phyloP scores from a whole-genome alignment of 2,888 invertebrate genomes.

The Diarsia dahlii region DNA sequence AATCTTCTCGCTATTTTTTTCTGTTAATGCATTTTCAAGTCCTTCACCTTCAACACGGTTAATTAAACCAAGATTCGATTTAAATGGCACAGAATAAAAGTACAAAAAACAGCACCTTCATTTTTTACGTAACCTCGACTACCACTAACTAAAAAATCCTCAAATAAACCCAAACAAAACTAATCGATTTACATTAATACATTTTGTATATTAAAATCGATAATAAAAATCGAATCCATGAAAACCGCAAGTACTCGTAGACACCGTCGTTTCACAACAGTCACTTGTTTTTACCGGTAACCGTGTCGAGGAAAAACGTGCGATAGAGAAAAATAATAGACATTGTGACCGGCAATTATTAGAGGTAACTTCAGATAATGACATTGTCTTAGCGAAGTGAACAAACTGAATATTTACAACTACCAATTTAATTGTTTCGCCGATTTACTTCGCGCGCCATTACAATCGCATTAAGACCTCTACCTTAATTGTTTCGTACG shows the following conservation, averaged over 20 bases:
- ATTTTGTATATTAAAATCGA: slow-evolving; percentile 13
- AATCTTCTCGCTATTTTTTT: background rate
- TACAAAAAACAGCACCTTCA: slow-evolving; percentile 14
- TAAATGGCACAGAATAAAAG: background rate
- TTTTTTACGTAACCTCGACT: slow-evolving; percentile 27
- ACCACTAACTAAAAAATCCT: background rate
- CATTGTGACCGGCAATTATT: slow-evolving; percentile 77
- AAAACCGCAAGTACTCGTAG: background rate
- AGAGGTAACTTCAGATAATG: slow-evolving; percentile 62
- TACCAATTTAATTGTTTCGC: slow-evolving; percentile 55
- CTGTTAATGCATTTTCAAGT: background rate
- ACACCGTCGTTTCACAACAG: slow-evolving; percentile 81
- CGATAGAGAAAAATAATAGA: slow-evolving; percentile 86
- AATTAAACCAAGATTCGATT: slow-evolving; percentile 17
- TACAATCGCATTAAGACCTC: slow-evolving; percentile 21
- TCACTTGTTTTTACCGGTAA: slow-evolving; percentile 81
- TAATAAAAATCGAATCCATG: slow-evolving; percentile 31
- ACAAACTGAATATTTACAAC: slow-evolving; percentile 38
- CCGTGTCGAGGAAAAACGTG: slow-evolving; percentile 89
- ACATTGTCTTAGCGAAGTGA: slow-evolving; percentile 75
- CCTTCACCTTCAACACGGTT: slow-evolving; percentile 16
- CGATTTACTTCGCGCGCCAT: slow-evolving; percentile 24
- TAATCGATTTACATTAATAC: slow-evolving; percentile 40
- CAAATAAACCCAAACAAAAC: slow-evolving; percentile 19
- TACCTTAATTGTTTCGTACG: slow-evolving; percentile 36